Evolutionary conservation across 2,797 vertebrate species (phyloP).

Genomic region (Euthynnus affinis): DNA sequence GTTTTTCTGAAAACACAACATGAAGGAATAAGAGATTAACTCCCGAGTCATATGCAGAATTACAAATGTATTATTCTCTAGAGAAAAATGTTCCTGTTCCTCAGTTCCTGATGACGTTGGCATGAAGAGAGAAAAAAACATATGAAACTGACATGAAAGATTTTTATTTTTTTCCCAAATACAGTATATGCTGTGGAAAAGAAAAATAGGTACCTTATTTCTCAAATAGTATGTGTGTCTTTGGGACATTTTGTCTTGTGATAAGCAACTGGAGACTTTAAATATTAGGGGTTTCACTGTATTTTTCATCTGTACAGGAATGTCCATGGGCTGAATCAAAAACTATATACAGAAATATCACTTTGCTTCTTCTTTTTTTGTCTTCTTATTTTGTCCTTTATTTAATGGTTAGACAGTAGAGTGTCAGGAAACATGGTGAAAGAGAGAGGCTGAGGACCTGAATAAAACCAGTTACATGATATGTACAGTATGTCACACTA

Average conservation of each 20-base stretch:
- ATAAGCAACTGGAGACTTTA: background rate
- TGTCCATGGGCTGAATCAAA: slow-evolving; percentile 10
- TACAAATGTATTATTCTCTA: background rate
- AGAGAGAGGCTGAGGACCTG: background rate
- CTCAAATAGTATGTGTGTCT: background rate
- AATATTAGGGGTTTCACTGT: background rate
- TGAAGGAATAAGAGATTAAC: slow-evolving; percentile 2
- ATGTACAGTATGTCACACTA: background rate
- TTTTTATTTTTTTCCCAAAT: background rate
- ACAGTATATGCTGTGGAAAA: background rate
- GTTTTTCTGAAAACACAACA: background rate
- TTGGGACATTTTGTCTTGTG: background rate
- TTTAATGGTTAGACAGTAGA: slow-evolving; percentile 7
- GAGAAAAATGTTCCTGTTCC: background rate
- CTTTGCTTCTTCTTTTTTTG: background rate
- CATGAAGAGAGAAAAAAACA: background rate
- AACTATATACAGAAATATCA: background rate
- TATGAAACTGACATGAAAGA: background rate
- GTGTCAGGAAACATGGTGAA: background rate
- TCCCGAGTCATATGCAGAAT: background rate
- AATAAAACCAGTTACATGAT: slow-evolving; percentile 25
- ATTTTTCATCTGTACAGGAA: background rate
- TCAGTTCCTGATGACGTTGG: background rate
- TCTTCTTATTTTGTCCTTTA: background rate
- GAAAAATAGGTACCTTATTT: background rate